Evolutionary conservation across 2,888 invertebrate genomes (phyloP), one percentile per base, ranked within the genome.

Genomic region (Drosophila hamatofila): DNA sequence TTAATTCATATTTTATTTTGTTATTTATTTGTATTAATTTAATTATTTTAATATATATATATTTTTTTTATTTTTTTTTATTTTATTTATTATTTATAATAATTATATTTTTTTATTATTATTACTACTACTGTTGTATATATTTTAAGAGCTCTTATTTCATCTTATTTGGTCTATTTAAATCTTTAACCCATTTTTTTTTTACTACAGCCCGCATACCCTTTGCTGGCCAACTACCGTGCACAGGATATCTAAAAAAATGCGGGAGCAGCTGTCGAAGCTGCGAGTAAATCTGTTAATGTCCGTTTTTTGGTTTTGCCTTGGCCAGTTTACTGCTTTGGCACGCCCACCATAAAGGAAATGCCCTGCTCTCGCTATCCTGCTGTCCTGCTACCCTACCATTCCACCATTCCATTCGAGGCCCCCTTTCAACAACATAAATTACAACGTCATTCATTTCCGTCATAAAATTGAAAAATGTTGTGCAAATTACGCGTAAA

Each of bases 401-500:
- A 2, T 12, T 27, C 18, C 14, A 11, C 12, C 8, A 9, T 4
- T n/a, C 25, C 1, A 27, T 9, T 27, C 23, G 7, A 12, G 8
- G 9, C 9, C n/a, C 37, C 46, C 41, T 62, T 51, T 37, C 68
- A 69, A 66, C 55, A 62, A 75, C 90, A 86, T 86, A 90, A 86
- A 86, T 86, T 83, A 86, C 83, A 68, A 66, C 81, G 75, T 80
- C 90, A 89, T 80, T 75, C 89, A 85, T 86, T 86, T 86, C 86
- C 86, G 88, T 60, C 89, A 86, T 89, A 88, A 86, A 86, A 86
- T 90, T 89, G 90, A 90, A 88, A 88, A 89, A 85, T 88, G 83
- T 69, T 88, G 86, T 85, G 80, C 80, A 86, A 88, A 86, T 88
- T 85, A 85, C 86, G 78, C 86, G 86, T 77, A 85, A 88, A 84